Evolutionary conservation across 2,888 invertebrate species (phyloP), one percentile per base, ranked within the genome.

Genomic region (Danaus chrysippus): DNA sequence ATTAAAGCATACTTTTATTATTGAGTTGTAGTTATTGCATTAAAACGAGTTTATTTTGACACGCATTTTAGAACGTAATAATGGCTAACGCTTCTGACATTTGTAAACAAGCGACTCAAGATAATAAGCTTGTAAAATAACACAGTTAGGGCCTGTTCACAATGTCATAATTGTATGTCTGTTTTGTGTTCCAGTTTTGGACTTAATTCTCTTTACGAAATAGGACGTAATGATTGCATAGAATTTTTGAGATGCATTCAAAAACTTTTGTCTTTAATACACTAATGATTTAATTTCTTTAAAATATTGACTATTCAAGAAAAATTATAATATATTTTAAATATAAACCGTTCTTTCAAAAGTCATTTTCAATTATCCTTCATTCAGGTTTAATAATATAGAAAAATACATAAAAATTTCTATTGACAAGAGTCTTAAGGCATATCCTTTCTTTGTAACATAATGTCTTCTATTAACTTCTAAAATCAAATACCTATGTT

Each of bases 91-190:
- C 49, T 49, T 46, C 17, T 49, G 49, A 49, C 49, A 49, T 49
- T 49, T 49, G 49, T 49, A 49, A 49, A 49, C 49, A 49, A 49
- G 49, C 49, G 17, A 49, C 17, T 49, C 49, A 49, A 49, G 15
- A 49, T 49, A 49, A 49, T 17, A 17, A 49, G 49, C 49, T 49
- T 17, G 49, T 49, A 17, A 49, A 17, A 49, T 49, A 17, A 49
- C 49, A 49, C 17, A 10, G n/a, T 49, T 10, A 49, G 49, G 49
- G 49, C 49, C n/a, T 49, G 49, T 49, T 17, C 49, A 49, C 17
- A 49, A 49, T 17, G 17, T 49, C 15, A 13, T 13, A 9, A 46
- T 46, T 46, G 23, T 34, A 34, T 8, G 23, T 34, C 23, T 34
- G 23, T 34, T 34, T 34, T 34, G 23, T 34, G 23, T 34, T 34